These are phyloP conservation scores for Drosophila anomelani DNA, from an alignment of 2,888 invertebrate genomes.

Conservation along the genomic window DNA sequence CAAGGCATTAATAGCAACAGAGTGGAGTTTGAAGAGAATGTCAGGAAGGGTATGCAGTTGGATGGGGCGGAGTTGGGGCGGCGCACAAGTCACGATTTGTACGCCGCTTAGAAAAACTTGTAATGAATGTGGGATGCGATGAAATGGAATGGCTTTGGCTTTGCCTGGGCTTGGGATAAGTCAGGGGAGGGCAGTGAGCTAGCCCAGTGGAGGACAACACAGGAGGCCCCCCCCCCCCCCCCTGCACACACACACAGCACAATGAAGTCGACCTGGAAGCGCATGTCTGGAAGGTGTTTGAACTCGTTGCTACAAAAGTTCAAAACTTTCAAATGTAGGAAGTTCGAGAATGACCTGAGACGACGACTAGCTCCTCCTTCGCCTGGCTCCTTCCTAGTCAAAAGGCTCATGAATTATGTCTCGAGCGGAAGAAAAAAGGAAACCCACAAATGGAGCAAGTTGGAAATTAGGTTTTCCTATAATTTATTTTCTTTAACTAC, in stretches of 20 bases:
- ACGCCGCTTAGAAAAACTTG: conserved; percentile 62
- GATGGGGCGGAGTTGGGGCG: conserved; percentile 26
- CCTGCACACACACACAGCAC: conserved; percentile 13
- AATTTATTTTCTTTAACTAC: conserved; percentile 1
- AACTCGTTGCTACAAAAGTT: conserved; percentile 52
- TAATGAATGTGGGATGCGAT: conserved; percentile 56
- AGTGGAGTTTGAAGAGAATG: conserved; percentile 28
- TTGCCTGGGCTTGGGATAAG: conserved; percentile 14
- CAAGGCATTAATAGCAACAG: conserved; percentile 17
- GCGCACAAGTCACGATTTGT: conserved; percentile 67
- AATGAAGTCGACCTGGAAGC: conserved; percentile 45
- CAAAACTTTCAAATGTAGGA: conserved; percentile 40
- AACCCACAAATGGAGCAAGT: conserved; percentile 15
- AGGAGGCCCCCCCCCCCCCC: conserved; percentile 10
- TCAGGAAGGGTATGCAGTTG: background rate
- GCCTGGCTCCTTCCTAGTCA: conserved; percentile 4
- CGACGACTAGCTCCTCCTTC: background rate
- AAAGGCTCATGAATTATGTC: conserved; percentile 26
- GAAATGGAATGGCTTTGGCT: conserved; percentile 37
- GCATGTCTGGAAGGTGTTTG: conserved; percentile 60
- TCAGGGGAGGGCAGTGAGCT: background rate
- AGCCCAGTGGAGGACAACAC: conserved; percentile 10
- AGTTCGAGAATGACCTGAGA: conserved; percentile 40
- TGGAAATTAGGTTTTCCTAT: conserved; percentile 4
- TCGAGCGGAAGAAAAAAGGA: conserved; percentile 22